phyloP scores from a whole-genome alignment of 2,113 vertebrate species.

The Pseudorhombus dupliciocellatus region DNA sequence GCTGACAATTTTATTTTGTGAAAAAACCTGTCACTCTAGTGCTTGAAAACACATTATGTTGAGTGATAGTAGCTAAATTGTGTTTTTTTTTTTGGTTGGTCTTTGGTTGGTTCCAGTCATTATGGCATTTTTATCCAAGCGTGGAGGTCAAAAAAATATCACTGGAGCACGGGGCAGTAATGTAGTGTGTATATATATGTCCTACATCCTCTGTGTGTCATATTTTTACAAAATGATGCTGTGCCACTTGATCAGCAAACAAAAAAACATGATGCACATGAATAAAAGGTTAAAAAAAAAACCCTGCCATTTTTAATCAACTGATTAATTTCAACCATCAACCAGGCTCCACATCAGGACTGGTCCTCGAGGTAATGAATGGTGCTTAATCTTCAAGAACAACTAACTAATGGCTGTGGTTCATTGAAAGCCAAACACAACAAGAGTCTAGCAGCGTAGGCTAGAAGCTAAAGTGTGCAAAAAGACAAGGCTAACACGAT shows the following conservation, averaged over 20 bases:
- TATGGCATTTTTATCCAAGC: too few species aligned
- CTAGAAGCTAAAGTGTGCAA: too few species aligned
- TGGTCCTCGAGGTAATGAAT: too few species aligned
- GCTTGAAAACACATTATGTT: neutral
- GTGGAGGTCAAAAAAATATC: neutral
- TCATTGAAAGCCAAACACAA: too few species aligned
- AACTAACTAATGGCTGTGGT: too few species aligned
- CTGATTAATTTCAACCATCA: neutral
- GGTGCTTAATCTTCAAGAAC: too few species aligned
- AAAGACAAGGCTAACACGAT: too few species aligned
- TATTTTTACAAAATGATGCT: neutral
- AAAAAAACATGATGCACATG: neutral
- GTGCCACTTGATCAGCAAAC: too few species aligned
- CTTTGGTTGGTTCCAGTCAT: neutral
- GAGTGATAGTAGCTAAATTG: neutral
- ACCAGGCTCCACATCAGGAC: too few species aligned
- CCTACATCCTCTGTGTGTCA: neutral
- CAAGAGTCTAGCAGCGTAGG: too few species aligned
- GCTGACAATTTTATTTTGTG: neutral
- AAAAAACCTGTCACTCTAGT: neutral
- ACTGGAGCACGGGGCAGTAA: neutral
- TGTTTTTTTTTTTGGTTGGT: neutral
- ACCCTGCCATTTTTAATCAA: neutral
- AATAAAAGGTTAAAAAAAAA: neutral
- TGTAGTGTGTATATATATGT: neutral